Base-by-base conservation (phyloP, 2,113 vertebrate genomes). In the Cromileptes altivelis region DNA sequence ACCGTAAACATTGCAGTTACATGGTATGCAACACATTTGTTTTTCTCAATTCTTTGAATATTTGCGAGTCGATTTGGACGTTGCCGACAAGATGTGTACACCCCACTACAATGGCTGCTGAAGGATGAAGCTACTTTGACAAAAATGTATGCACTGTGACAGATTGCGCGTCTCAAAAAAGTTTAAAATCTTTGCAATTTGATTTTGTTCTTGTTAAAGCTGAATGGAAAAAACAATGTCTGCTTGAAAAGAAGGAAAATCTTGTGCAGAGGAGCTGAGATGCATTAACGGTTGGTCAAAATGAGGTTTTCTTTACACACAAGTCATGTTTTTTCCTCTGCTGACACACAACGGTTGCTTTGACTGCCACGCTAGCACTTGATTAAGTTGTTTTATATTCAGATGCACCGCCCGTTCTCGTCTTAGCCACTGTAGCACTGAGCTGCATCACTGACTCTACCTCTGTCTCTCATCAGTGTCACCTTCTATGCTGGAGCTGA, bases 181-280 rank as follows among this genome's bases (percentile, higher is more conserved):
- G 19, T 83, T 78, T 60, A 33, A 81, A 80, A 67, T 52, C 70
- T 62, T 58, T 61, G 57, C 78, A 50, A n/a, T 71, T 70, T 62
- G 52, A 73, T 87, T 77, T 72, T 69, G 45, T 27, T 63, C 70
- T 75, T 47, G 40, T 61, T 4, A 45, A 30, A 80, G 60, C 73
- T 78, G 57, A 83, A 73, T 56, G 85, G 73, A 55, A 71, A 27
- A 45, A 47, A 42, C n/a, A 21, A 72, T 45, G 67, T 14, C 57
- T 62, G 71, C 77, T 72, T 74, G 55, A 62, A 74, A 83, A 78
- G 49, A 45, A 71, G 63, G 60, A 69, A 78, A 85, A 87, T 70
- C 61, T 50, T 73, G 45, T 47, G 63, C 67, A 65, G 64, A 67
- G 25, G 45, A 86, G 47, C 52, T 75, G 30, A 63, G 73, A 69